These are phyloP conservation scores for Melitaea athalia DNA, from an alignment of 2,888 invertebrate species.

Conservation along the genomic window DNA sequence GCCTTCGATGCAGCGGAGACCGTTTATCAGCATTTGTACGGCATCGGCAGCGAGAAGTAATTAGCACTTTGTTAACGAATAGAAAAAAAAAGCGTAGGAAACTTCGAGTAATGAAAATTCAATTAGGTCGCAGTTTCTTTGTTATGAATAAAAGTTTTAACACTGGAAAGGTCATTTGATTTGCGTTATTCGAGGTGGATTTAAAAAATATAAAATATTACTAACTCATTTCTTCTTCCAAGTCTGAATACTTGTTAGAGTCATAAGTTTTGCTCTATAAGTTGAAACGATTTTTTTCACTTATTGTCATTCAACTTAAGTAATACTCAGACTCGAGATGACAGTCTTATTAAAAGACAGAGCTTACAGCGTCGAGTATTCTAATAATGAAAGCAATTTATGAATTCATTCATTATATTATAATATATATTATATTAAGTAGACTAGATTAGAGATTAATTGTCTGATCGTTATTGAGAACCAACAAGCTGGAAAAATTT, in stretches of 20 bases:
- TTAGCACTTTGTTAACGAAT: no score
- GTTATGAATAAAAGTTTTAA: slow-evolving; percentile 13
- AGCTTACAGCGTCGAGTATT: not conserved
- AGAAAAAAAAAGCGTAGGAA: not conserved
- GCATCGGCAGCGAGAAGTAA: no score
- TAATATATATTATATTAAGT: not conserved
- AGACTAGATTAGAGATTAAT: no score
- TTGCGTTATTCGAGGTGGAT: slow-evolving; percentile 19
- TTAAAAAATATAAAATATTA: slow-evolving; percentile 28
- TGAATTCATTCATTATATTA: not conserved
- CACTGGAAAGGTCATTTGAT: slow-evolving; percentile 22
- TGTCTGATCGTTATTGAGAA: no score
- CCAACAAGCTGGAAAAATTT: no score
- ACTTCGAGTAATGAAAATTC: not conserved
- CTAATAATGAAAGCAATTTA: not conserved
- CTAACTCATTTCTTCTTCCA: slow-evolving; percentile 7
- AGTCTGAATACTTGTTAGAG: not conserved
- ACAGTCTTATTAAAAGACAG: not conserved
- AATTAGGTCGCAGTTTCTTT: not conserved
- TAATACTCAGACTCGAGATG: not conserved
- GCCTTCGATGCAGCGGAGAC: no score
- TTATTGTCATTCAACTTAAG: not conserved
- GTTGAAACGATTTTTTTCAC: not conserved
- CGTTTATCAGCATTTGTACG: no score
- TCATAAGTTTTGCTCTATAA: not conserved